These are phyloP conservation scores for Scartelaos histophorus DNA, from an alignment of 2,113 vertebrate species.

Conservation along the genomic window DNA sequence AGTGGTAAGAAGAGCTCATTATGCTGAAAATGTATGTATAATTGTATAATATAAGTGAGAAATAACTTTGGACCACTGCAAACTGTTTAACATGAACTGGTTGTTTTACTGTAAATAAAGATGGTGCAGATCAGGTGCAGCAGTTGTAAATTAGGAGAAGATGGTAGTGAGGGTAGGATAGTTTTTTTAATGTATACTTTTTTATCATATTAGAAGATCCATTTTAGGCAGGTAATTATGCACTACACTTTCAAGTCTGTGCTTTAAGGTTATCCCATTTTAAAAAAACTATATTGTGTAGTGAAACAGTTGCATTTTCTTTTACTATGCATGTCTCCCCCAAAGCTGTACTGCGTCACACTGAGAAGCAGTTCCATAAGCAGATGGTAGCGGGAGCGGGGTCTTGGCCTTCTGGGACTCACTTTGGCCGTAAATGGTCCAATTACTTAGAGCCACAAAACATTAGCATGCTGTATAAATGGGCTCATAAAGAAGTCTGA, in stretches of 20 bases:
- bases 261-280: not conserved
- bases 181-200: no score
- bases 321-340: constrained; percentile 12
- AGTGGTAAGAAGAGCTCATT: no score
- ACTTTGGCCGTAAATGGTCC: constrained; percentile 30
- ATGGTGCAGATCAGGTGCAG: no score
- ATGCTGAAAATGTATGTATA: no score
- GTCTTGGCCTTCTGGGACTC: not conserved
- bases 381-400: constrained; percentile 46
- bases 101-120: no score
- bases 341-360: constrained; percentile 28
- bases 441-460: constrained; percentile 17
- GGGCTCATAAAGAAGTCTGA: constrained; percentile 12
- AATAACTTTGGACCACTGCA: no score
- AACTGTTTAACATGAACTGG: no score
- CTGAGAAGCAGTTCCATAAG: constrained; percentile 40
- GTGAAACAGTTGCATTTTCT: not conserved
- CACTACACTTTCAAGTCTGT: not conserved
- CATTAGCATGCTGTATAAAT: constrained; percentile 38
- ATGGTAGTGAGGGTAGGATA: no score
- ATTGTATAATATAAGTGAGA: no score
- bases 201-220: not conserved
- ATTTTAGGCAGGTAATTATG: no score
- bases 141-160: no score
- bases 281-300: not conserved